phyloP scores from a whole-genome alignment of 2,113 vertebrate genomes.

The Salvelinus sp. region DNA sequence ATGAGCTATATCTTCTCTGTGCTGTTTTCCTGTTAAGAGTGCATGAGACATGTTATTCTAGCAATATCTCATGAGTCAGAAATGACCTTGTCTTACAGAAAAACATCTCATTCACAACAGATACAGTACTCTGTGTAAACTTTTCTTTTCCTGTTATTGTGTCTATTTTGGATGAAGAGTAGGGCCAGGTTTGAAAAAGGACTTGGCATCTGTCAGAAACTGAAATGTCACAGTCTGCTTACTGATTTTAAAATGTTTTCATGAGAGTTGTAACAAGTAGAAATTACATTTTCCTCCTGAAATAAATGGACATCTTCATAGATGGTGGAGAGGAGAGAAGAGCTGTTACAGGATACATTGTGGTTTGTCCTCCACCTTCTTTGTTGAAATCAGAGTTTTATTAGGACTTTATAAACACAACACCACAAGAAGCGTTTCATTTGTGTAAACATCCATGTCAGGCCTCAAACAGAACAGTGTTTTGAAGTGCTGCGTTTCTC shows the following conservation, averaged over 20 bases:
- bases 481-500: not conserved
- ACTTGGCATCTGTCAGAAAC: slow-evolving; percentile 2
- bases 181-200: not conserved
- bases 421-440: not conserved
- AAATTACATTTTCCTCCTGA: not conserved
- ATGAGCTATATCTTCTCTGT: not conserved
- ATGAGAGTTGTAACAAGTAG: not conserved
- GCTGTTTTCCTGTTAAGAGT: not conserved
- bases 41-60: not conserved
- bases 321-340: too few relatives aligned
- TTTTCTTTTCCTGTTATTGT: not conserved
- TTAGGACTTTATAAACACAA: not conserved
- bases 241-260: not conserved
- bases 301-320: not conserved
- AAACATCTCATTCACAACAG: not conserved
- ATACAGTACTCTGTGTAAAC: not conserved
- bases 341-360: not conserved
- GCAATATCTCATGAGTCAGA: not conserved
- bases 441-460: not conserved
- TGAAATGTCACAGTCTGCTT: not conserved
- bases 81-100: not conserved
- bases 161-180: not conserved
- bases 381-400: not conserved
- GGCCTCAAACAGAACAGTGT: not conserved
- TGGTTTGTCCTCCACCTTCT: not conserved